phyloP scores from a whole-genome alignment of 2,113 vertebrate genomes.

The Callopanchax toddi region DNA sequence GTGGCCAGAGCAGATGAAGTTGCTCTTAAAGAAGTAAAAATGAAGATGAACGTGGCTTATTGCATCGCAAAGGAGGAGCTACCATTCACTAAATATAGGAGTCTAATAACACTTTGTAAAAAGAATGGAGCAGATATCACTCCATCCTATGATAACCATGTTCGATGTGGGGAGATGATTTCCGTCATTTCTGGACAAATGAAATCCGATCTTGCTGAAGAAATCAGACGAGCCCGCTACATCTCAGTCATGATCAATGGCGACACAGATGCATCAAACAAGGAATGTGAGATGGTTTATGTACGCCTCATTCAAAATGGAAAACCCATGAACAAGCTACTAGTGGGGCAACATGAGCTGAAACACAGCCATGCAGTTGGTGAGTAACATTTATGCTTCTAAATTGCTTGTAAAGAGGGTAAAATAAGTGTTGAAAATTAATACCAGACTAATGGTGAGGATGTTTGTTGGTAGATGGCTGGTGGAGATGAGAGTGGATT shows the following conservation, averaged over 20 bases:
- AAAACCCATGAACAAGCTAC: not conserved
- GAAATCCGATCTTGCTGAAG: too few species aligned
- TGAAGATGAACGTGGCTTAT: not conserved
- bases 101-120: not conserved
- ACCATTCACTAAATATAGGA: not conserved
- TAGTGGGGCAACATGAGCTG: not conserved
- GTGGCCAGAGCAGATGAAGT: not conserved
- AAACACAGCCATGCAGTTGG: not conserved
- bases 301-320: not conserved
- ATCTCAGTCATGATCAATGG: too few species aligned
- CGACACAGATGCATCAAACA: too few species aligned
- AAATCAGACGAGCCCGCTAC: too few species aligned
- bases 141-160: too few species aligned
- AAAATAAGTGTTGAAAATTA: not conserved
- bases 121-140: not conserved
- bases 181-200: too few species aligned
- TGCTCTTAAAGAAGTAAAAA: not conserved
- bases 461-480: too few species aligned
- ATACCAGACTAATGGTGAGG: too few species aligned
- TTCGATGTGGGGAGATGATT: too few species aligned
- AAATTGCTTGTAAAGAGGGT: not conserved
- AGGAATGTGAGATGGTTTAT: not conserved
- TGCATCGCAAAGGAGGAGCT: not conserved
- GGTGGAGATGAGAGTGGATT: too few species aligned
- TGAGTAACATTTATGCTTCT: not conserved